phyloP scores from a whole-genome alignment of 2,113 vertebrate genomes.

The Paraplagusia blochii region DNA sequence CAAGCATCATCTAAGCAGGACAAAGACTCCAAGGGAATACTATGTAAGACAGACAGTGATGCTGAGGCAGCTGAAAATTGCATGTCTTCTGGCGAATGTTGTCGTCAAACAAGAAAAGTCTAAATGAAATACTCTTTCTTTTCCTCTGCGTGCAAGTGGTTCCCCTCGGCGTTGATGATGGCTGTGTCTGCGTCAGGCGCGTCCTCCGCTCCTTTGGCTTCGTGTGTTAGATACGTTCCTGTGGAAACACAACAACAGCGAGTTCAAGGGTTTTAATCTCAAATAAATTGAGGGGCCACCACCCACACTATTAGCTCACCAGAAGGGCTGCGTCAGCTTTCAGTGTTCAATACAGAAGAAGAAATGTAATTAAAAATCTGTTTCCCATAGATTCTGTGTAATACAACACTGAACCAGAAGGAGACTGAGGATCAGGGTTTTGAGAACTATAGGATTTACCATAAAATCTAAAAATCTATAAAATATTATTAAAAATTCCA shows the following conservation, averaged over 20 bases:
- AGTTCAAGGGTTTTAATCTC: too few relatives aligned
- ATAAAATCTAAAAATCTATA: too few relatives aligned
- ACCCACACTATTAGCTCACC: too few relatives aligned
- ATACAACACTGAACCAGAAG: too few relatives aligned
- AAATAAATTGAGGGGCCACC: too few relatives aligned
- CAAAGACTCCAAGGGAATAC: constrained; percentile 30
- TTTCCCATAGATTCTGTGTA: too few relatives aligned
- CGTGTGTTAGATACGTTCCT: constrained; percentile 99
- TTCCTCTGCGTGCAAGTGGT: constrained; percentile 97
- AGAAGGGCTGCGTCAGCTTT: too few relatives aligned
- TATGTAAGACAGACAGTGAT: constrained; percentile 40
- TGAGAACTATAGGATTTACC: too few relatives aligned
- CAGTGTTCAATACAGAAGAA: too few relatives aligned
- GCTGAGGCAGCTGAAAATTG: constrained; percentile 65
- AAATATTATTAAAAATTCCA: too few relatives aligned
- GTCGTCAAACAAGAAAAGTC: constrained; percentile 56
- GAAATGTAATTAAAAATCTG: too few relatives aligned
- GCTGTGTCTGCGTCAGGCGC: constrained; percentile 97
- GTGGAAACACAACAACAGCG: constrained; percentile 43
- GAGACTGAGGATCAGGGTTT: too few relatives aligned
- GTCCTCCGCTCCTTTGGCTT: constrained; percentile 98
- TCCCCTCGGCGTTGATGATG: constrained; percentile 98
- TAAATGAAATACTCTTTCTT: constrained; percentile 99
- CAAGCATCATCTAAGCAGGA: constrained; percentile 32
- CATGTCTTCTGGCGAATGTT: constrained; percentile 52